Percentiles rank a stretch among this genome's conserved stretches.
These are phyloP conservation scores for Ailurus styani DNA, from an alignment of 2,113 vertebrate genomes.

Conservation along the genomic window DNA sequence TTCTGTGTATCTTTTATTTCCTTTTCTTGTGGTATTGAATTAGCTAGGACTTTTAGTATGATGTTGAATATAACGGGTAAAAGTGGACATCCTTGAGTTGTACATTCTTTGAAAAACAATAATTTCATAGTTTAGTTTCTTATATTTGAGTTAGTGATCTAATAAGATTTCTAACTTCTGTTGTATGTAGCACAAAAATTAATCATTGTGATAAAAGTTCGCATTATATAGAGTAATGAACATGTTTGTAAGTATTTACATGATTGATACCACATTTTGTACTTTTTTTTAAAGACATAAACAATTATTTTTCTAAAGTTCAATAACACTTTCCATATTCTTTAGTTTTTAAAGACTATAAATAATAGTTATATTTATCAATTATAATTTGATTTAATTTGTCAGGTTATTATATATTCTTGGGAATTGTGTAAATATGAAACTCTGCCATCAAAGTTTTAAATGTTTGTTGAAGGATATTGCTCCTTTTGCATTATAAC, in stretches of 20 bases:
- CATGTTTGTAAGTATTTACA: neutral
- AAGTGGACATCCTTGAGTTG: neutral
- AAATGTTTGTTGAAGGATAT: neutral
- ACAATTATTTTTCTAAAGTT: neutral
- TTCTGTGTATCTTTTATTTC: neutral
- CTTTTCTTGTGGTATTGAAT: neutral
- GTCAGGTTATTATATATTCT: neutral
- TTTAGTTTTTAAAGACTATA: neutral
- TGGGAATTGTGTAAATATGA: neutral
- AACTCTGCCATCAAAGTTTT: neutral
- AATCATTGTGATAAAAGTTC: neutral
- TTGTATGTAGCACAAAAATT: neutral
- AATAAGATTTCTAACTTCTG: neutral
- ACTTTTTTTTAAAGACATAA: neutral
- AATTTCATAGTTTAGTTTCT: neutral
- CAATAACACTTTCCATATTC: neutral
- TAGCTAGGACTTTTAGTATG: neutral
- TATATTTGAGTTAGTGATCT: neutral
- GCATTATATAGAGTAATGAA: neutral
- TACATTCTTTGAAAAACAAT: neutral
- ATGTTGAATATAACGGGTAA: neutral
- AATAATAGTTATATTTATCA: neutral
- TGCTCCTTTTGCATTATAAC: neutral
- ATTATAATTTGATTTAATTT: neutral
- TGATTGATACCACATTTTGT: neutral